Conservation (phyloP, 2,797 vertebrate genomes). For the Mastacembelus armatus region DNA sequence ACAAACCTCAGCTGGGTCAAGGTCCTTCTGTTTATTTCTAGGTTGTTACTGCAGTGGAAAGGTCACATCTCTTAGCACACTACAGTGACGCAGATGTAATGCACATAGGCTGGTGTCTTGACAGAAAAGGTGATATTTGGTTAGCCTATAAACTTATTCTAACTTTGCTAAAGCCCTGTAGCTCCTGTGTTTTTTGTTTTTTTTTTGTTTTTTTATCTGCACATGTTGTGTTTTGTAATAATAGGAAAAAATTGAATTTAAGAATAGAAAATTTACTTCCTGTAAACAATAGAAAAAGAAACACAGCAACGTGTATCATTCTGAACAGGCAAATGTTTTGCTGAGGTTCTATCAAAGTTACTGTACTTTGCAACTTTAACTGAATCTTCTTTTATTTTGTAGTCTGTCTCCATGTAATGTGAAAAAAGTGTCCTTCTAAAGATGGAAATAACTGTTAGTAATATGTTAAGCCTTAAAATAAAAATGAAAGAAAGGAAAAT, state of each 20-base stretch:
- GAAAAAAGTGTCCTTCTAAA: not conserved
- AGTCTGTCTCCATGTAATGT: not conserved
- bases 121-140: not conserved
- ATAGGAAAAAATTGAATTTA: too few relatives aligned
- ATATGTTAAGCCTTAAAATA: slow-evolving; percentile 21
- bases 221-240: too few relatives aligned
- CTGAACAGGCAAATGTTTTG: not conserved
- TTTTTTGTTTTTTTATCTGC: not conserved
- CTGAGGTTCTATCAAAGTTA: too few relatives aligned
- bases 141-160: not conserved
- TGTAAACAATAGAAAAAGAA: too few relatives aligned
- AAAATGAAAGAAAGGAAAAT: slow-evolving; percentile 18
- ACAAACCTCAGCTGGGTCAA: slow-evolving; percentile 43
- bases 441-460: slow-evolving; percentile 1
- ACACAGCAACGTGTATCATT: not conserved
- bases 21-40: slow-evolving; percentile 27
- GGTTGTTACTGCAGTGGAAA: slow-evolving; percentile 14
- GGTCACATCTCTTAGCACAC: not conserved
- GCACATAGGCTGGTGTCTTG: not conserved
- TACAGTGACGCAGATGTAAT: not conserved
- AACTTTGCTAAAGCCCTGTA: not conserved
- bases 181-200: not conserved
- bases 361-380: not conserved
- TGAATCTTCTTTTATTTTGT: not conserved
- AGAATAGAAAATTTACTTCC: too few relatives aligned